Percentiles rank a stretch among this genome's conserved stretches.
Evolutionary conservation across 2,797 vertebrate species (phyloP).

Genomic region (Kryptopterus vitreolus): DNA sequence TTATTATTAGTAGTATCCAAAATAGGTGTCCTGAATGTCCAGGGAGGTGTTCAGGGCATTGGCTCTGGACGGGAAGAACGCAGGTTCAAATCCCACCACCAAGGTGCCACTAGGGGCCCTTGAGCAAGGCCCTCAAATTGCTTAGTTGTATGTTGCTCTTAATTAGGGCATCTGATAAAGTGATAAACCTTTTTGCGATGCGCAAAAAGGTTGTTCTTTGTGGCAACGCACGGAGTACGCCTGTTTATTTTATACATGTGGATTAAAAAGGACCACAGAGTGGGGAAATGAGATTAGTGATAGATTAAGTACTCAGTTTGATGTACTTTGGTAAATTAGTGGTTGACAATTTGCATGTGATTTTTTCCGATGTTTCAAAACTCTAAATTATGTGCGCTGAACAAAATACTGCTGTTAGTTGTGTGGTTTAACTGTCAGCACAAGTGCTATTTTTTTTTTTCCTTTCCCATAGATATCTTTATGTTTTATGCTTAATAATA

Average conservation of each 20-base stretch:
- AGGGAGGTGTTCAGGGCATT: too few species aligned
- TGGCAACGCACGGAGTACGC: not conserved
- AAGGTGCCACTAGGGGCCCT: too few species aligned
- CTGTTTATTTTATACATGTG: not conserved
- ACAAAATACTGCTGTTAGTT: not conserved
- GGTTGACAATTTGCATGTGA: not conserved
- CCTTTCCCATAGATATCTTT: not conserved
- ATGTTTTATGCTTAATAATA: not conserved
- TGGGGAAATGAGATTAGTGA: not conserved
- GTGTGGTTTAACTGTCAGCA: not conserved
- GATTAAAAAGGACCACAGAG: not conserved
- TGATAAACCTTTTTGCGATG: too few species aligned
- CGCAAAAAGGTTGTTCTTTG: too few species aligned
- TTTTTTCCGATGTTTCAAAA: not conserved
- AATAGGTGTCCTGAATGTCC: too few species aligned
- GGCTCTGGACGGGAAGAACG: too few species aligned
- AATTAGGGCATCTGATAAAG: too few species aligned
- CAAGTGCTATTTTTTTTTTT: not conserved
- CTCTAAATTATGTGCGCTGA: not conserved
- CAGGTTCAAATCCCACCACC: too few species aligned
- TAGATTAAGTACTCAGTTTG: not conserved
- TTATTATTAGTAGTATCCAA: too few species aligned
- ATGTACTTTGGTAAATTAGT: slow-evolving; percentile 8
- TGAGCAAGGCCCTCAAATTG: too few species aligned
- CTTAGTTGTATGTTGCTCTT: too few species aligned